These are phyloP conservation scores for Mermis nigrescens DNA, from an alignment of 2,888 invertebrate species.

Conservation along the genomic window DNA sequence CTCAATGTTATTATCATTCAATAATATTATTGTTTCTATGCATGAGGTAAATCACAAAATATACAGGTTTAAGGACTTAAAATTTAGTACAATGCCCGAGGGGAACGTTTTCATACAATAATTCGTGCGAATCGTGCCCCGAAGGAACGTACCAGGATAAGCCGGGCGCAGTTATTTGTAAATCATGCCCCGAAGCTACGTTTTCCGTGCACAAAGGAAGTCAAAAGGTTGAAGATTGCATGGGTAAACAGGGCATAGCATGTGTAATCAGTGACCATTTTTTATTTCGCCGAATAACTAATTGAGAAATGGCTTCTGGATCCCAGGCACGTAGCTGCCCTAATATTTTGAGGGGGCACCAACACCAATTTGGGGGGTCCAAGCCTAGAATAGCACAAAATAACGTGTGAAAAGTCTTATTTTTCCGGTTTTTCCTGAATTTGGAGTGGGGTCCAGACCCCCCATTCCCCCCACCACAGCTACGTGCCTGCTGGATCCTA, in stretches of 20 bases:
- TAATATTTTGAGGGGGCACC: too few species aligned
- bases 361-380: too few species aligned
- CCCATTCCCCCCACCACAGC: too few species aligned
- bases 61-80: conserved; percentile 2
- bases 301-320: neutral
- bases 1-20: too few species aligned
- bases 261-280: too few species aligned
- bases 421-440: too few species aligned
- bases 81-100: conserved; percentile 78
- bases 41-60: neutral
- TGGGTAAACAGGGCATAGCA: conserved; percentile 18
- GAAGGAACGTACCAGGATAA: conserved; percentile 76
- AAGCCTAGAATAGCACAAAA: too few species aligned
- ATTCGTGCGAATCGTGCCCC: conserved; percentile 64
- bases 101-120: conserved; percentile 77
- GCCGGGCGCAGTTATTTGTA: conserved; percentile 68
- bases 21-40: too few species aligned
- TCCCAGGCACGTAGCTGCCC: neutral
- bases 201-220: conserved; percentile 63
- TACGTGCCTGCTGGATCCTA: too few species aligned
- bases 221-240: conserved; percentile 29
- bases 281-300: neutral
- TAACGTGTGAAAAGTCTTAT: too few species aligned
- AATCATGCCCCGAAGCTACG: conserved; percentile 78
- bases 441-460: too few species aligned